Evolutionary conservation across 2,888 invertebrate genomes (phyloP).

Genomic region (Opisthograptis luteolata): DNA sequence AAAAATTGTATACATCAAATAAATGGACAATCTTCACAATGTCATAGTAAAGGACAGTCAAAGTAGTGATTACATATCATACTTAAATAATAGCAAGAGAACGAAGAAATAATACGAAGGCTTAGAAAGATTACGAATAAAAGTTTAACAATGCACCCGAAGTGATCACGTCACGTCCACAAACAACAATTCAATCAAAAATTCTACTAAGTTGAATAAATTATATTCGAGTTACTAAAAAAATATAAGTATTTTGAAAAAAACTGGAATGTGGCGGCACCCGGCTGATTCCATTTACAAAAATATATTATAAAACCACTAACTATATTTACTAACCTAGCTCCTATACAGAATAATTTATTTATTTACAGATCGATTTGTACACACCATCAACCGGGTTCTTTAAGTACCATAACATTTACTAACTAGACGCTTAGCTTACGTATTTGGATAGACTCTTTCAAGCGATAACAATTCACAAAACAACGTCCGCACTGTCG

Average conservation of each 20-base stretch:
- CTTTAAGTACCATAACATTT: conserved; percentile 64
- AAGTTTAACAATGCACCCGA: conserved; percentile 70
- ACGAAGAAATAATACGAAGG: conserved; percentile 47
- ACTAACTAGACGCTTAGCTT: conserved; percentile 72
- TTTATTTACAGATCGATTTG: conserved; percentile 77
- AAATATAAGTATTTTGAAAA: conserved; percentile 45
- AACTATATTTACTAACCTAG: conserved; percentile 64
- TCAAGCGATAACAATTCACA: conserved; percentile 79
- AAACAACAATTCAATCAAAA: conserved; percentile 70
- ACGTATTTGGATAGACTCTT: conserved; percentile 84
- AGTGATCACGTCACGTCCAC: conserved; percentile 57
- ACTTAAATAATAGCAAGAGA: conserved; percentile 43
- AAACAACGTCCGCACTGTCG: conserved; percentile 57
- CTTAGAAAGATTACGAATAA: conserved; percentile 42
- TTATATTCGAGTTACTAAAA: conserved; percentile 70
- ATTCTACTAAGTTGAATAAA: conserved; percentile 78
- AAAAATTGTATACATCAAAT: conserved; percentile 14
- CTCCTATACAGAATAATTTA: conserved; percentile 65
- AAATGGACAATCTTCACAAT: conserved; percentile 17
- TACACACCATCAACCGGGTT: conserved; percentile 74
- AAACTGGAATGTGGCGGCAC: conserved; percentile 65
- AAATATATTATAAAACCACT: conserved; percentile 56
- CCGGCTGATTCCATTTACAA: conserved; percentile 60
- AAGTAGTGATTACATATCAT: conserved; percentile 43
- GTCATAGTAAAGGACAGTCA: conserved; percentile 39